Base-by-base conservation (phyloP, 2,888 invertebrate genomes). In the Neoascia interrupta region DNA sequence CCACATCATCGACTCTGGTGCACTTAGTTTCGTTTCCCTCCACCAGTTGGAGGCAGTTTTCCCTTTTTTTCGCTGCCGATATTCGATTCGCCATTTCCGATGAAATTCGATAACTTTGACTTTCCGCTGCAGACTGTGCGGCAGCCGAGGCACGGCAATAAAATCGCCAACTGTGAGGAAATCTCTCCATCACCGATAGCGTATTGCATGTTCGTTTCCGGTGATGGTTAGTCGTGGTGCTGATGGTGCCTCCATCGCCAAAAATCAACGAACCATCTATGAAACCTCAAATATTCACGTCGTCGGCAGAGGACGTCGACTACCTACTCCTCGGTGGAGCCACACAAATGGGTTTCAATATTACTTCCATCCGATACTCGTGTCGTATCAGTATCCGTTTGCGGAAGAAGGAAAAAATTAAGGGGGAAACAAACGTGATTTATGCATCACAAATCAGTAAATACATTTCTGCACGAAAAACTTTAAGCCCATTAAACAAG, bases 91-190 rank as follows among this genome's bases (percentile, higher is more conserved):
- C 36, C 58, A 64, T 64, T 70, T 76, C 76, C 76, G 76, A 76
- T 64, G 70, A 76, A 76, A 76, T 76, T 72, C 76, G 72, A 76
- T 76, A 76, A 66, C 53, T 72, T 72, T 34, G 72, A 53, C 64
- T 66, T 76, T 76, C 64, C 72, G 60, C 41, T 66, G 53, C 72
- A 76, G 64, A 66, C 64, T 58, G 26, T 39, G 39, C 31, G 28
- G 34, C 34, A n/a, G 21, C 11, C 26, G 36, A 23, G 19, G 19
- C 3, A 36, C 26, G 1, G 11, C 18, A 6, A 5, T 37, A 26
- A 37, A 53, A 43, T 13, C 28, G 11, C 39, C n/a, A 64, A 34
- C 21, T 43, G 26, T 23, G 16, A 34, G 56, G 39, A 70, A 76
- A 68, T 56, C 28, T 68, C 66, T 58, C 43, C 54, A 75, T 68